A percentile compares a stretch with the other conserved stretches of the same genome.
These are phyloP conservation scores for Poeciliopsis gracilis DNA, from an alignment of 2,797 vertebrate genomes.

Conservation along the genomic window DNA sequence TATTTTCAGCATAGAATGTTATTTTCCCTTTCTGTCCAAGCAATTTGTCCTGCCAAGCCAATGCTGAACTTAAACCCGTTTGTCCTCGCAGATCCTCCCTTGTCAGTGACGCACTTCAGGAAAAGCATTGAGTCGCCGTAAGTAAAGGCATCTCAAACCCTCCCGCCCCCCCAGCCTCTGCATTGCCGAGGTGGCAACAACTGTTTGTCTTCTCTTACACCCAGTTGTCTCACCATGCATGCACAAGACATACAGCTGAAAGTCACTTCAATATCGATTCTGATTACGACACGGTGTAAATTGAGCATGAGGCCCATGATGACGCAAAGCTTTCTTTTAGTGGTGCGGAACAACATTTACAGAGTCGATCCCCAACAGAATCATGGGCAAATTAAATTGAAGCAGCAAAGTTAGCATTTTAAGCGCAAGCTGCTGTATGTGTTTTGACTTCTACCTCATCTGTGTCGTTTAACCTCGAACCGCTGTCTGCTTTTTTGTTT, in stretches of 20 bases:
- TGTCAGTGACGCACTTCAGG: conserved; percentile 99
- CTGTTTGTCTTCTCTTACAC: conserved; percentile 50
- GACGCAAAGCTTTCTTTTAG: not conserved
- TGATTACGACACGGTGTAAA: not conserved
- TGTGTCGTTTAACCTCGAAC: conserved; percentile 71
- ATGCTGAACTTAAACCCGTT: conserved; percentile 53
- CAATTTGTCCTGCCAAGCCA: not conserved
- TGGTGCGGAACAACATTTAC: conserved; percentile 52
- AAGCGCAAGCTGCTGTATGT: conserved; percentile 69
- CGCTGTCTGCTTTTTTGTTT: conserved; percentile 60
- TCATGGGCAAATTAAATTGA: conserved; percentile 53
- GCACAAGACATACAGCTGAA: conserved; percentile 9
- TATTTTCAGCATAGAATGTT: not conserved
- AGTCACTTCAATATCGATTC: not conserved
- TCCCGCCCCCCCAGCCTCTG: not conserved
- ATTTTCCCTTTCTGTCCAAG: conserved; percentile 8
- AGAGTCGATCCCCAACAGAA: conserved; percentile 63
- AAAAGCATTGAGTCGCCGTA: conserved; percentile 99
- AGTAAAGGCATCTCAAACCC: conserved; percentile 77
- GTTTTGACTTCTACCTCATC: conserved; percentile 77
- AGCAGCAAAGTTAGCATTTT: conserved; percentile 69
- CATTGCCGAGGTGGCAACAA: conserved; percentile 51
- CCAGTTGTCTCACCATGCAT: conserved; percentile 10
- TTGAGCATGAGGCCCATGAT: not conserved
- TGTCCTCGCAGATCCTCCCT: conserved; percentile 90